Evolutionary conservation across 2,113 vertebrate genomes (phyloP).

Genomic region (Eulemur rufifrons): DNA sequence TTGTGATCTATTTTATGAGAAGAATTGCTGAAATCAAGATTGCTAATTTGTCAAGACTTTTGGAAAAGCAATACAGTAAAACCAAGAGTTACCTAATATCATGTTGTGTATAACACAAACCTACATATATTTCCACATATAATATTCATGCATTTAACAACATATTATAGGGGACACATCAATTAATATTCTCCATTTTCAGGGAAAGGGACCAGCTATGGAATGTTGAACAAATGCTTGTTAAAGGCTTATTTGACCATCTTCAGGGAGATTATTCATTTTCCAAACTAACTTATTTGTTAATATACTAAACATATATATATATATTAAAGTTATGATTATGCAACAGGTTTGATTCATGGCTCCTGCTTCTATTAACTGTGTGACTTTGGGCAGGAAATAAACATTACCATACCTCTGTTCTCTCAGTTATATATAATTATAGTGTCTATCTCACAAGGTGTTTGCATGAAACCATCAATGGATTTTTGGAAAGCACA

Average conservation of each 20-base stretch:
- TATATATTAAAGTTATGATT: neutral
- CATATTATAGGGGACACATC: neutral
- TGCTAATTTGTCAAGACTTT: neutral
- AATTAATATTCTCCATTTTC: neutral
- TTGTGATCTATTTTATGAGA: neutral
- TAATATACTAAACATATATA: neutral
- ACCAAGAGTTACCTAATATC: neutral
- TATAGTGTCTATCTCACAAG: neutral
- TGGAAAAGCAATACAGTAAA: neutral
- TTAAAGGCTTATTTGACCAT: neutral
- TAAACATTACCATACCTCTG: neutral
- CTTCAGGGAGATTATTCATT: neutral
- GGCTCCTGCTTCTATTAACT: neutral
- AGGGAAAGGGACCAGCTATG: neutral
- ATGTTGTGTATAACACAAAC: neutral
- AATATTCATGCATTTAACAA: neutral
- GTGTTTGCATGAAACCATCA: neutral
- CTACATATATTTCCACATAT: neutral
- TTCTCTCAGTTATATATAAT: neutral
- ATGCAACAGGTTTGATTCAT: neutral
- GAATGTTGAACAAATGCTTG: neutral
- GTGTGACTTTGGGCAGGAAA: neutral
- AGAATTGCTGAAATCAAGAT: neutral
- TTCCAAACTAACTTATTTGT: neutral
- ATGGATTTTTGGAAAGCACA: neutral